These are phyloP conservation scores for Butastur rufipennis DNA, from an alignment of 2,113 vertebrate genomes.

Conservation along the genomic window DNA sequence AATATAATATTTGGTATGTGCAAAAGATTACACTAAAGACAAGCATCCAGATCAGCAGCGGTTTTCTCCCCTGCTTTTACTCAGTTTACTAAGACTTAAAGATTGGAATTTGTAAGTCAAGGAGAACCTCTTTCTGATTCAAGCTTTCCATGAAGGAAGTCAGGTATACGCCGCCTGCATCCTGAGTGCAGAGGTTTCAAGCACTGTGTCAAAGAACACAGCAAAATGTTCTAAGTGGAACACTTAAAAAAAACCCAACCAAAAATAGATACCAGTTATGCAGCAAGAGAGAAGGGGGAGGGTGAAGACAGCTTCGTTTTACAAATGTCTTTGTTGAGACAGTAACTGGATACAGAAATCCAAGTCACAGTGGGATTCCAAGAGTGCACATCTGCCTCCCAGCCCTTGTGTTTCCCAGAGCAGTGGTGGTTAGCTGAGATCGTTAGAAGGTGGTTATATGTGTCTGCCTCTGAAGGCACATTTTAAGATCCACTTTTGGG, in stretches of 20 bases:
- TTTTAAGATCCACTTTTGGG: background rate
- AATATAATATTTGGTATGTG: background rate
- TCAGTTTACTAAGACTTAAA: background rate
- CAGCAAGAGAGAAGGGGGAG: slow-evolving; percentile 36
- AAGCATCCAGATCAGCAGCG: background rate
- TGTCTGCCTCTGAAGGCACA: background rate
- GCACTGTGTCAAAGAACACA: background rate
- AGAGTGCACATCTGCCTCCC: slow-evolving; percentile 51
- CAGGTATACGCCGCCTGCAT: rapidly evolving
- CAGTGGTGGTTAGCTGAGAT: background rate
- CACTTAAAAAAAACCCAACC: background rate
- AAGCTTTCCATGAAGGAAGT: background rate
- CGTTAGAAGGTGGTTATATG: background rate
- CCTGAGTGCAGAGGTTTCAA: background rate
- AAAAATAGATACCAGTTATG: slow-evolving; percentile 51
- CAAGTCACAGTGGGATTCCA: slow-evolving; percentile 27
- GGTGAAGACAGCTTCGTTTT: slow-evolving; percentile 46
- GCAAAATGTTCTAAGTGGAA: background rate
- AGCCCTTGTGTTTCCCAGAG: background rate
- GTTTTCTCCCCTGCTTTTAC: background rate
- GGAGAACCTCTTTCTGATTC: background rate
- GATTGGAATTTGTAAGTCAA: background rate
- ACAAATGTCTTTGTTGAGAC: slow-evolving; percentile 52
- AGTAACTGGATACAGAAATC: slow-evolving; percentile 60
- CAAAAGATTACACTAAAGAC: background rate